Percentiles rank a stretch among this genome's conserved stretches.
Evolutionary conservation across 2,888 invertebrate genomes (phyloP).

Genomic region (Brachynemurus nebulosus): DNA sequence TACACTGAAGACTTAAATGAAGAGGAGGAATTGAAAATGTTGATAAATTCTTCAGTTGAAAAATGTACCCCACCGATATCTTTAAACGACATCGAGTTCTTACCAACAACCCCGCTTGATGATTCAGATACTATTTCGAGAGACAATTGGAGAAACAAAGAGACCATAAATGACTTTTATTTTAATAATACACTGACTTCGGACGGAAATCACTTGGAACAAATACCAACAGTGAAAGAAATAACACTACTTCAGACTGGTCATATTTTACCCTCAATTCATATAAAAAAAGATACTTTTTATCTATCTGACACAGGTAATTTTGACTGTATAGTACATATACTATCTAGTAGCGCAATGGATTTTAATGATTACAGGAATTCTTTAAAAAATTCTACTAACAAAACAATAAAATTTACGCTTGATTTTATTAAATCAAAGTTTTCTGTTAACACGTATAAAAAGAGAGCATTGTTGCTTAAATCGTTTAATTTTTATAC

Average conservation of each 20-base stretch:
- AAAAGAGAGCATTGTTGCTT: background rate
- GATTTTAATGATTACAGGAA: background rate
- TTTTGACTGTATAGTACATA: background rate
- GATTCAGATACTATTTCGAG: background rate
- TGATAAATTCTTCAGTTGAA: background rate
- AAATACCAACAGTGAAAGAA: background rate
- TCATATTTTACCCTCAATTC: background rate
- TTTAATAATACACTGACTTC: background rate
- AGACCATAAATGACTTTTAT: background rate
- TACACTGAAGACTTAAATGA: background rate
- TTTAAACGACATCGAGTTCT: background rate
- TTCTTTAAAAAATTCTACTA: background rate
- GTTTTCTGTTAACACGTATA: background rate
- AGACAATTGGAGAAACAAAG: constrained; percentile 1
- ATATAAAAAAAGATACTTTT: background rate
- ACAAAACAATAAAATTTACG: background rate
- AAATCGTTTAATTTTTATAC: background rate
- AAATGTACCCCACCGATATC: background rate
- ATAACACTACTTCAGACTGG: background rate
- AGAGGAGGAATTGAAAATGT: background rate
- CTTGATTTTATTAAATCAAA: background rate
- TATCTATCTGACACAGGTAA: too few species aligned
- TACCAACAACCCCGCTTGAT: background rate
- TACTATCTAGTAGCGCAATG: background rate
- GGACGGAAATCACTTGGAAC: background rate